Conservation (phyloP, 1,140 invertebrate genomes). For the Oscheius sp. region DNA sequence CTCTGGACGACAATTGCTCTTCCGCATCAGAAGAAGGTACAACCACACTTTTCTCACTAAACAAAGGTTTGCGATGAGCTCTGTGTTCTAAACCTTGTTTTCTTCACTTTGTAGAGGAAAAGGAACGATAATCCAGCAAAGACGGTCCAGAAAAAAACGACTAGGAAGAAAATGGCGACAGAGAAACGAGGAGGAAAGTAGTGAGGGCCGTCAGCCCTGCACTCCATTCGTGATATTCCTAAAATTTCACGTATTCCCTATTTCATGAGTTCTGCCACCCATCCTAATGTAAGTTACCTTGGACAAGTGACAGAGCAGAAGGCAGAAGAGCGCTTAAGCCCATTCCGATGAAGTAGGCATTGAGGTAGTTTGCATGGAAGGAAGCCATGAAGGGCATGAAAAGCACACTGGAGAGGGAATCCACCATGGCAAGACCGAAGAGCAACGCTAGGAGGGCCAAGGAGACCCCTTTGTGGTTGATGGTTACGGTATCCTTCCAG, state of each 20-base stretch:
- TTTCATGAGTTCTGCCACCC: neutral
- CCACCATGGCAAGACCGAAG: slow-evolving; percentile 78
- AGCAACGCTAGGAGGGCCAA: slow-evolving; percentile 73
- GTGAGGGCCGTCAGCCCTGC: slow-evolving; percentile 18
- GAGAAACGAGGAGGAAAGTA: slow-evolving; percentile 46
- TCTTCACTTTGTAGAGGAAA: slow-evolving; percentile 41
- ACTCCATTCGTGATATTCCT: slow-evolving; percentile 32
- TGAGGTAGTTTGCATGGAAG: slow-evolving; percentile 74
- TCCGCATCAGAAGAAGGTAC: too few relatives aligned
- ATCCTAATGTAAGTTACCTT: slow-evolving; percentile 73
- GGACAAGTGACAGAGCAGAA: slow-evolving; percentile 75
- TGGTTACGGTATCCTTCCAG: slow-evolving; percentile 69
- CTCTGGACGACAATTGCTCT: too few relatives aligned
- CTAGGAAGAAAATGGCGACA: slow-evolving; percentile 48
- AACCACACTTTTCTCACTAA: too few relatives aligned
- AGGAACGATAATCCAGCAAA: slow-evolving; percentile 47
- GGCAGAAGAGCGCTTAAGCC: slow-evolving; percentile 85
- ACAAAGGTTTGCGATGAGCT: too few relatives aligned
- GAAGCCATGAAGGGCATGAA: slow-evolving; percentile 85
- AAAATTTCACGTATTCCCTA: slow-evolving; percentile 12
- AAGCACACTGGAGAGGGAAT: slow-evolving; percentile 84
- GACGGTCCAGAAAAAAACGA: slow-evolving; percentile 56
- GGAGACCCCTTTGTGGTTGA: slow-evolving; percentile 67
- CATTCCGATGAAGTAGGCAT: slow-evolving; percentile 71
- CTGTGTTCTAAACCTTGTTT: too few relatives aligned